Percentiles rank a stretch among this genome's conserved stretches.
Evolutionary conservation across 1,140 invertebrate species (phyloP).

Genomic region (Rhysida immarginata): DNA sequence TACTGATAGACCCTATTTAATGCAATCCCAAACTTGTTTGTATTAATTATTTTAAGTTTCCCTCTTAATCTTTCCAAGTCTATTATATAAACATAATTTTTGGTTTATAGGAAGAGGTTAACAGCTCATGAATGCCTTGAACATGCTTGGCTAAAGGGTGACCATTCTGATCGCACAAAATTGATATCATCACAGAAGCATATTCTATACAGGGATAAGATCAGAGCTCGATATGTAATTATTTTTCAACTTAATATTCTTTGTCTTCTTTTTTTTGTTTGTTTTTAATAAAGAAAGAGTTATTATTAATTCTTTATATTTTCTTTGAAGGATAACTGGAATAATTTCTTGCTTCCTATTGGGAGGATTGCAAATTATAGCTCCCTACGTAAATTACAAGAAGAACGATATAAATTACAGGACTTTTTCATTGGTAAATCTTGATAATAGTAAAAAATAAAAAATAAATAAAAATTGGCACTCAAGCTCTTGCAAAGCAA

Average conservation of each 20-base stretch:
- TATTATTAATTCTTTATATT: too few relatives aligned
- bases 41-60: background rate
- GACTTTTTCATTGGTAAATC: constrained; percentile 77
- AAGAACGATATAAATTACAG: constrained; percentile 92
- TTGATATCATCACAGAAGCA: constrained; percentile 64
- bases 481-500: too few relatives aligned
- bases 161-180: constrained; percentile 53
- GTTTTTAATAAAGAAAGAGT: too few relatives aligned
- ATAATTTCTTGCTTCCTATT: constrained; percentile 80
- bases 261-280: too few relatives aligned
- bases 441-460: too few relatives aligned
- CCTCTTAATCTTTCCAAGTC: background rate
- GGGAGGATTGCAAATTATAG: constrained; percentile 94
- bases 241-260: background rate
- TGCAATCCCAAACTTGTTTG: background rate
- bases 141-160: constrained; percentile 85
- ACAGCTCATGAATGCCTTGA: constrained; percentile 92
- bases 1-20: background rate
- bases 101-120: constrained; percentile 68
- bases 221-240: constrained; percentile 42
- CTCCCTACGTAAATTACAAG: constrained; percentile 84
- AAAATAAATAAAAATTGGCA: too few relatives aligned
- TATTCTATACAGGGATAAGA: constrained; percentile 66
- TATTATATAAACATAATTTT: constrained; percentile 8
- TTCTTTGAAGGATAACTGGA: constrained; percentile 51